Evolutionary conservation across 30 jellyfish, hydroid and myxozoan species (phyloP), one percentile per base, ranked within the genome.

Genomic region (Chrysaora quinquecirrha): DNA sequence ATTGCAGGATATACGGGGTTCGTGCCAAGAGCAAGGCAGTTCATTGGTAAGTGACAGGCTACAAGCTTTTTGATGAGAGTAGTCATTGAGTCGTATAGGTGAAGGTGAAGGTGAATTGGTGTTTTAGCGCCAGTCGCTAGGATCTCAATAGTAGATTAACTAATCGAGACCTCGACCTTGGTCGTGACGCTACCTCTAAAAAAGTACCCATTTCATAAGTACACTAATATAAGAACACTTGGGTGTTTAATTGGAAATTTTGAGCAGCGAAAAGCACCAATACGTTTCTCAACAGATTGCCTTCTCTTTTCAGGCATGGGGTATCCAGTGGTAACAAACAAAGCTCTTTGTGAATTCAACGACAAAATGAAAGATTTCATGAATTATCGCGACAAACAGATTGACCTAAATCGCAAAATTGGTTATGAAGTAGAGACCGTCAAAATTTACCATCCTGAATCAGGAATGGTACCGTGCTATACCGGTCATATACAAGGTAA

Each of bases 401-500:
- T 86, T 30, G 84, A 78, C 64, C 47, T 92, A 4, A 68, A 82
- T 25, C 58, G 91, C 29, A 78, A 95, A 27, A 33, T 58, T 1
- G 87, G 80, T 19, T 71, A 27, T 0, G 50, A 22, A 25, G 49
- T 58, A n/a, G 85, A 72, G 14, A 81, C 96, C 1, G 80, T 80
- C 34, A 61, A 96, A 12, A 82, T 92, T 46, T 92, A 85, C 70
- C 83, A 72, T 33, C 65, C 89, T 3, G 95, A 86, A 48, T 75
- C 87, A 12, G 98, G 98, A 46, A 92, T 92, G 98, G 93, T 92
- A 0, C 98, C 98, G 29, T 83, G 88, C 31, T 92, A 92, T 75
- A 83, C 96, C 0, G 98, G 98, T 25, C 98, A 92, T 34, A 71
- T 92, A 25, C 98, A 92, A 86, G 98, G 98, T 86, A 80, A 28